phyloP scores from a whole-genome alignment of 2,797 vertebrate genomes.

The Rhynchonycteris naso region DNA sequence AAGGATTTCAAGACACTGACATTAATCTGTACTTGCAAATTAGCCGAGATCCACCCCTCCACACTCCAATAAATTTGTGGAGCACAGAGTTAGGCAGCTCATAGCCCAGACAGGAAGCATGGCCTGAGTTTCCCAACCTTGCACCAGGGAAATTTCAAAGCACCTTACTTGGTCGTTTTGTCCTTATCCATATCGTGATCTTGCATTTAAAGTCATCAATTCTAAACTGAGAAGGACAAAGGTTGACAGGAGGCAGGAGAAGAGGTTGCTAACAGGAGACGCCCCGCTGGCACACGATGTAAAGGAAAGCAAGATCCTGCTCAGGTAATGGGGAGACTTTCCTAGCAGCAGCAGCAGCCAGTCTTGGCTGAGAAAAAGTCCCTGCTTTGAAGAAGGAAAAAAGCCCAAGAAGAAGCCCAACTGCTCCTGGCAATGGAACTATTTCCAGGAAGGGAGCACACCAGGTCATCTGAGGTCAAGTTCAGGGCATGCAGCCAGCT shows the following conservation, averaged over 20 bases:
- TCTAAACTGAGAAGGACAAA: constrained; percentile 12
- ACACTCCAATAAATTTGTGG: not conserved
- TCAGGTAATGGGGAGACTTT: not conserved
- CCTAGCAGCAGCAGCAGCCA: not conserved
- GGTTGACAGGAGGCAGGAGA: not conserved
- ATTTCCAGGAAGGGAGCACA: constrained; percentile 59
- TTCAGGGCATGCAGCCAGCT: constrained; percentile 57
- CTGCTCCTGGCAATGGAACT: constrained; percentile 43
- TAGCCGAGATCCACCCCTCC: not conserved
- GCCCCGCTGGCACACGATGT: not conserved
- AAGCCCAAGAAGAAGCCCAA: constrained; percentile 33
- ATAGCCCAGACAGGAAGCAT: not conserved
- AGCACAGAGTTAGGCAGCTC: not conserved
- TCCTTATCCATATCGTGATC: constrained; percentile 17
- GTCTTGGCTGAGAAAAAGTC: not conserved
- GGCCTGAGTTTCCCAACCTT: not conserved
- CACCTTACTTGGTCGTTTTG: not conserved
- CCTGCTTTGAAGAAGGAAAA: constrained; percentile 14
- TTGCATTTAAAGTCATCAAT: not conserved
- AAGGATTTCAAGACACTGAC: not conserved
- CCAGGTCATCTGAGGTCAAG: constrained; percentile 75
- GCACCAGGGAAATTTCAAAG: not conserved
- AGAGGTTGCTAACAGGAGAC: not conserved
- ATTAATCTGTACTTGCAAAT: not conserved
- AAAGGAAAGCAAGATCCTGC: not conserved